Evolutionary conservation across 2,888 invertebrate genomes (phyloP).

Genomic region (Cenopis cana): DNA sequence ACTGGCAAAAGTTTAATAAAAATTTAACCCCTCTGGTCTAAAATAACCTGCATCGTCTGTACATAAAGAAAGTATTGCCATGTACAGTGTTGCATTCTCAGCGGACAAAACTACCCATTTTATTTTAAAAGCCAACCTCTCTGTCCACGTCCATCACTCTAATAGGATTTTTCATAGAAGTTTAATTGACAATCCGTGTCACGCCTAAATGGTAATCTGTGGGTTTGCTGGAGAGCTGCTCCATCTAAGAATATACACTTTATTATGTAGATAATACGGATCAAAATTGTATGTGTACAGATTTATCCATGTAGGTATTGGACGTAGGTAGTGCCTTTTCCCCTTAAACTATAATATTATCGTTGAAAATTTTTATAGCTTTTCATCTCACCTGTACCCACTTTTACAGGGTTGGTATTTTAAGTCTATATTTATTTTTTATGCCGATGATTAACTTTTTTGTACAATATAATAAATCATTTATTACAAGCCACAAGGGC

Average conservation of each 20-base stretch:
- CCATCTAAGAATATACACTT: background rate
- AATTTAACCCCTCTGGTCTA: background rate
- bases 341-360: constrained; percentile 55
- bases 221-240: background rate
- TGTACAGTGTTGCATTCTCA: background rate
- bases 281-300: background rate
- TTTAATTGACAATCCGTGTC: constrained; percentile 37
- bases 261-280: background rate
- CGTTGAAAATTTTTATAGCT: constrained; percentile 65
- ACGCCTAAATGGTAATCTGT: constrained; percentile 24
- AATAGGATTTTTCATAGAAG: constrained; percentile 24
- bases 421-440: too few species aligned
- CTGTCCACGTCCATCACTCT: background rate
- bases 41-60: background rate
- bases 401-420: constrained; percentile 26
- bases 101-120: background rate
- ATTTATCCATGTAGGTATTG: background rate
- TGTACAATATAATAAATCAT: too few species aligned
- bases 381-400: constrained; percentile 57
- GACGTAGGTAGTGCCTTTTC: background rate
- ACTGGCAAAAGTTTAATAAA: background rate
- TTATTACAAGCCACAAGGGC: too few species aligned
- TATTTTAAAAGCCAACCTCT: constrained; percentile 12
- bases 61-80: too few species aligned
- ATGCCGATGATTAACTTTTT: too few species aligned